A percentile compares a stretch with the other conserved stretches of the same genome.
These are phyloP conservation scores for Scylla paramamosain DNA, from an alignment of 1,140 invertebrate species.

Conservation along the genomic window DNA sequence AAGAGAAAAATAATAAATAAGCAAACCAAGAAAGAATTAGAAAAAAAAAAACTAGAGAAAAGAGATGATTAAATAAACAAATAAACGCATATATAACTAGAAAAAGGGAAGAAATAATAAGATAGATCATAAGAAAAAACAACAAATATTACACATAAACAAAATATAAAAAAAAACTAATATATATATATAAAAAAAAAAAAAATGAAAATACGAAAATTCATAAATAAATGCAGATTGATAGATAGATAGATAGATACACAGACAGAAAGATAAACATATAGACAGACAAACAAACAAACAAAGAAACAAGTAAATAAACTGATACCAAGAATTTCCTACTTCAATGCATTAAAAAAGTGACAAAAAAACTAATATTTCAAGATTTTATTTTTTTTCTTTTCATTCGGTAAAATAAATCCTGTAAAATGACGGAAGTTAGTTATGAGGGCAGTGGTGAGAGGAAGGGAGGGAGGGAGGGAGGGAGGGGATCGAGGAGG, in stretches of 20 bases:
- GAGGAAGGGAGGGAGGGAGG: conserved; percentile 30
- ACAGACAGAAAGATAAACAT: neutral
- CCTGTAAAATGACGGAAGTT: neutral
- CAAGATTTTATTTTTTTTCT: neutral
- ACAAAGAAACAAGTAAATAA: neutral
- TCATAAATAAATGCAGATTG: too few species aligned
- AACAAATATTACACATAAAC: neutral
- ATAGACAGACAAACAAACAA: neutral
- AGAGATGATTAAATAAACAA: too few species aligned
- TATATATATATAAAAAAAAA: neutral
- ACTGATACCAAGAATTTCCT: neutral
- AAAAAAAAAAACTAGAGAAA: too few species aligned
- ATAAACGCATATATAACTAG: too few species aligned
- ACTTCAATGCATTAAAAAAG: neutral
- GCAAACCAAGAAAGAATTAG: too few species aligned
- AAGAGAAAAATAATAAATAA: too few species aligned
- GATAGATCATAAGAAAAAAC: too few species aligned
- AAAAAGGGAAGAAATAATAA: neutral
- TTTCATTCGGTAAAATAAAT: neutral
- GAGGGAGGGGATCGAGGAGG: neutral
- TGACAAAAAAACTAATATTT: neutral
- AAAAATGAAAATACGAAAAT: too few species aligned
- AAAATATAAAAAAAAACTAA: neutral
- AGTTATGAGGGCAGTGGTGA: neutral
- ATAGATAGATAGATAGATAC: neutral